phyloP scores from a whole-genome alignment of 2,888 invertebrate species.

The Melieria picta region DNA sequence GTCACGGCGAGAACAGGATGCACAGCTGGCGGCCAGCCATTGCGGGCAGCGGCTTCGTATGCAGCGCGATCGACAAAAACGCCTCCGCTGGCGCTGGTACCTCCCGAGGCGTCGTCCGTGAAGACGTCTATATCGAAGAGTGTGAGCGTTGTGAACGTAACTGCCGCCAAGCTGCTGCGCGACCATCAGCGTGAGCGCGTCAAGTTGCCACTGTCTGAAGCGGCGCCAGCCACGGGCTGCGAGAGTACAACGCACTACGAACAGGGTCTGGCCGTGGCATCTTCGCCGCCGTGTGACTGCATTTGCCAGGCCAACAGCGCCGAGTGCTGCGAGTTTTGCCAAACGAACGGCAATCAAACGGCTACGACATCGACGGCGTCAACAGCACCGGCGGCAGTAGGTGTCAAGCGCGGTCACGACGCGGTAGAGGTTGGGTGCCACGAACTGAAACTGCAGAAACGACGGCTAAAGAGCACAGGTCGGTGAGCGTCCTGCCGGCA shows the following conservation, averaged over 20 bases:
- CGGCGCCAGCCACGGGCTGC: neutral
- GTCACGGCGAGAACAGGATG: neutral
- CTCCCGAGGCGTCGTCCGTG: constrained; percentile 63
- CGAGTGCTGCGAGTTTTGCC: constrained; percentile 49
- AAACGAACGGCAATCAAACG: constrained; percentile 34
- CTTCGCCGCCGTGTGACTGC: constrained; percentile 19
- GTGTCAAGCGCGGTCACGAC: too few relatives aligned
- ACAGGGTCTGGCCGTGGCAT: neutral
- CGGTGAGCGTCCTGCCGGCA: neutral
- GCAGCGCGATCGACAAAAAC: constrained; percentile 53
- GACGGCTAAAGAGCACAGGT: constrained; percentile 52
- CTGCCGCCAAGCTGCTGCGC: constrained; percentile 58
- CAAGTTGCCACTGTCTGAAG: neutral
- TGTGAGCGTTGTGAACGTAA: constrained; percentile 63
- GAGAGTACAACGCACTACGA: constrained; percentile 5
- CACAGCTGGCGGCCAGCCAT: neutral
- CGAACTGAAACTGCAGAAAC: constrained; percentile 46
- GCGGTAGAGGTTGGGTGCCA: neutral
- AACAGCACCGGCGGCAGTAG: neutral
- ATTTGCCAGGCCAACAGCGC: constrained; percentile 38
- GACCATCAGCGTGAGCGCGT: constrained; percentile 30
- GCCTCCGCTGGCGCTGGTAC: constrained; percentile 63
- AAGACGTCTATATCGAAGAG: constrained; percentile 66
- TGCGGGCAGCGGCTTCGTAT: constrained; percentile 18
- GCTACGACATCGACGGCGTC: neutral